Conservation (phyloP, 2,797 vertebrate genomes). For the Chelonia mydas region DNA sequence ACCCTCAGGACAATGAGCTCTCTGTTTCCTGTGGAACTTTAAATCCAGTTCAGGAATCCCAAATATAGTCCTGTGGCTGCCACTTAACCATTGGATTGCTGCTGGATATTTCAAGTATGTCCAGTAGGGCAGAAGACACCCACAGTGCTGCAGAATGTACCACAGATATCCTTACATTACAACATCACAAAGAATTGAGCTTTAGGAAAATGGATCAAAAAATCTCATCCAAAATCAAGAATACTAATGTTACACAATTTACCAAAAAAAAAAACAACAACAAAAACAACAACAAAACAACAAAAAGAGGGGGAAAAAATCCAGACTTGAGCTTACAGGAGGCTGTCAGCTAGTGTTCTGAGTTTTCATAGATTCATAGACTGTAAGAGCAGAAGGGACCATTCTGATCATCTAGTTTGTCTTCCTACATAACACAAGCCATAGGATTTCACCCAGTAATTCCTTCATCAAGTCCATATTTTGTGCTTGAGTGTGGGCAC, state of each 20-base stretch:
- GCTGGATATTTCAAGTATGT: accelerated
- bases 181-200: background rate
- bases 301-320: background rate
- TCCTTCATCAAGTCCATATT: background rate
- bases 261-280: no score
- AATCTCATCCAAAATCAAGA: accelerated
- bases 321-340: background rate
- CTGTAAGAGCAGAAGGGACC: background rate
- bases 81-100: slow-evolving; percentile 2
- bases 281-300: no score
- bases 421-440: background rate
- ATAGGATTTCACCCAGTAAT: background rate
- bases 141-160: background rate
- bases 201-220: background rate
- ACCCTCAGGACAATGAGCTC: background rate
- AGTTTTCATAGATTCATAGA: accelerated
- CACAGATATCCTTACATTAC: background rate
- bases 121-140: background rate
- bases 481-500: background rate
- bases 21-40: background rate
- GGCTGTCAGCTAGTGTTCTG: background rate
- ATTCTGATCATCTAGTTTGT: background rate
- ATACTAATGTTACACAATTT: background rate
- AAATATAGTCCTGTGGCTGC: background rate
- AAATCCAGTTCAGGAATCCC: background rate